Evolutionary conservation across 2,888 invertebrate species (phyloP), one percentile per base, ranked within the genome.

Genomic region (Ametastegia equiseti): DNA sequence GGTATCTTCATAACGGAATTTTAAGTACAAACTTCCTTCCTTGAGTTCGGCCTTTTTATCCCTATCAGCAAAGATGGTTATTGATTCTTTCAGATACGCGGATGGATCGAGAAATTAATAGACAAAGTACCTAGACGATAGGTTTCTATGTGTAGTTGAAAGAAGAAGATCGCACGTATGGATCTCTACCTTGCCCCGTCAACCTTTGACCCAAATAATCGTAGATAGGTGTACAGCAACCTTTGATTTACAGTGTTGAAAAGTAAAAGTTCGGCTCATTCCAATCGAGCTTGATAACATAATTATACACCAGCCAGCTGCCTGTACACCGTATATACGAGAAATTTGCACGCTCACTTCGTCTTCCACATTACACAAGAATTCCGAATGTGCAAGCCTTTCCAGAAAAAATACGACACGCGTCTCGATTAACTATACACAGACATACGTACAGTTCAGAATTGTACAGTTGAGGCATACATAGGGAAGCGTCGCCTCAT

Each of bases 231-330:
- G 33, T 23, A n/a, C 15, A 54, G 39, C 19, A 75, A 54, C 75
- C 36, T 75, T 75, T 75, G 36, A 75, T 75, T 75, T 50, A 75
- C 19, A 4, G 19, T 23, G 19, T 75, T 54, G 54, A 75, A 75
- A 75, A 75, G 75, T 75, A 75, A 75, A 75, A 75, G 75, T 75
- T 33, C 30, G 75, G 54, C 75, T 47, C n/a, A 47, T 73, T 73
- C 42, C 13, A 11, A 47, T 13, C 30, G 33, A n/a, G n/a, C n/a
- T 75, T 50, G 75, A 75, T 50, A 33, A 54, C 23, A 71, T 71
- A 71, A 71, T 71, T 71, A 71, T 47, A 45, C 27, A 71, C 27
- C 42, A 42, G n/a, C 71, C 45, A 15, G 65, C 39, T n/a, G 65
- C n/a, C 65, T 67, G 13, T 30, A 42, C 3, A 42, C 3, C 1